phyloP scores from a whole-genome alignment of 2,113 vertebrate species.

The Stictonetta naevosa region DNA sequence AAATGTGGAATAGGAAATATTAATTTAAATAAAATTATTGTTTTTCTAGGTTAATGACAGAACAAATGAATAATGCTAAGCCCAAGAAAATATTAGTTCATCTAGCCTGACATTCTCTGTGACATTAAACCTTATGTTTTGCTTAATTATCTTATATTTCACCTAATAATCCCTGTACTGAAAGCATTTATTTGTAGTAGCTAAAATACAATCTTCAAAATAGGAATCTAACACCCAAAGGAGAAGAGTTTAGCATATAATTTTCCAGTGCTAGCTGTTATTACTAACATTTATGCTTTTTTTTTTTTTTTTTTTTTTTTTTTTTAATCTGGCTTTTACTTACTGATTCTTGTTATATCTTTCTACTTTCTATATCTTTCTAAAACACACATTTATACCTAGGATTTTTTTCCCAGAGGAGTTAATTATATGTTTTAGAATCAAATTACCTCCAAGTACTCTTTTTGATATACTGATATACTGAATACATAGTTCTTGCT shows the following conservation, averaged over 20 bases:
- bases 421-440: background rate
- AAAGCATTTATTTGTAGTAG: background rate
- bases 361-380: background rate
- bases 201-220: background rate
- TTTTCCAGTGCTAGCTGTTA: background rate
- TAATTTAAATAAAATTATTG: background rate
- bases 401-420: background rate
- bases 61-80: background rate
- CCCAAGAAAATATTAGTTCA: background rate
- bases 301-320: background rate
- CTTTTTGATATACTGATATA: background rate
- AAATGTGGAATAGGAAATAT: background rate
- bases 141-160: background rate
- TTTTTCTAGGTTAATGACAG: background rate
- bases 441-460: background rate
- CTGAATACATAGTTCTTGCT: background rate
- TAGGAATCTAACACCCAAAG: background rate
- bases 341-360: background rate
- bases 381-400: background rate
- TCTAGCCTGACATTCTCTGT: background rate
- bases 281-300: background rate
- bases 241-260: background rate
- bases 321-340: background rate
- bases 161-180: background rate
- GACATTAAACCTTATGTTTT: background rate